These are phyloP conservation scores for Acanthornis magna DNA, from an alignment of 2,797 vertebrate genomes.

Conservation along the genomic window DNA sequence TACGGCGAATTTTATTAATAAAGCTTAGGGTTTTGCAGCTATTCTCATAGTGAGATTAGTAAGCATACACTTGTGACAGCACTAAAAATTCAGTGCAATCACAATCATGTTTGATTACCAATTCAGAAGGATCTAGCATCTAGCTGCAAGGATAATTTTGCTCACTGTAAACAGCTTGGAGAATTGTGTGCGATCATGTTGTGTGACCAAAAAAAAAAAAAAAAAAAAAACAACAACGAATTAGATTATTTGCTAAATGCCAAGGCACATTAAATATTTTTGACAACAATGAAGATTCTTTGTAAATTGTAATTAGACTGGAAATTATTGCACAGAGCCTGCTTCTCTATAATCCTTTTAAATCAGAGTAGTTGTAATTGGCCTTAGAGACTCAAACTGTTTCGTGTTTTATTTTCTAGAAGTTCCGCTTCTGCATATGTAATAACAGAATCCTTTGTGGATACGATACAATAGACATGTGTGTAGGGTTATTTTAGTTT, in stretches of 20 bases:
- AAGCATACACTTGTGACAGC: slow-evolving; percentile 52
- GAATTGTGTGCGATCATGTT: slow-evolving; percentile 70
- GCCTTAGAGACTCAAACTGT: slow-evolving; percentile 72
- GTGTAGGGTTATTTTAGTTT: slow-evolving; percentile 64
- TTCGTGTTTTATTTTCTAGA: slow-evolving; percentile 70
- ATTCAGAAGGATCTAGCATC: slow-evolving; percentile 60
- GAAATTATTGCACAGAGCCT: slow-evolving; percentile 74
- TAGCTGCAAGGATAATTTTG: slow-evolving; percentile 64
- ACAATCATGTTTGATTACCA: slow-evolving; percentile 68
- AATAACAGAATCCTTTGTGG: slow-evolving; percentile 69
- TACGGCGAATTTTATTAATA: slow-evolving; percentile 54
- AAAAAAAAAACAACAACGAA: slow-evolving; percentile 10
- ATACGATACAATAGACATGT: slow-evolving; percentile 46
- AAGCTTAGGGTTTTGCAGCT: slow-evolving; percentile 46
- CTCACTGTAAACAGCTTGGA: slow-evolving; percentile 68
- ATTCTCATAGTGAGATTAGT: slow-evolving; percentile 39
- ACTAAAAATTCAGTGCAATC: slow-evolving; percentile 62
- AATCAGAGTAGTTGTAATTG: slow-evolving; percentile 76
- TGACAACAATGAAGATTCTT: slow-evolving; percentile 75
- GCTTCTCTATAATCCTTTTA: slow-evolving; percentile 73
- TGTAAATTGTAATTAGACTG: slow-evolving; percentile 77
- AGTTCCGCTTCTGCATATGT: slow-evolving; percentile 72
- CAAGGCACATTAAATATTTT: slow-evolving; percentile 75
- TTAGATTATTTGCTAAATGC: slow-evolving; percentile 75
- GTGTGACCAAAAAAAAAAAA: slow-evolving; percentile 69